phyloP scores from a whole-genome alignment of 2,113 vertebrate genomes.

The Panthera tigris region DNA sequence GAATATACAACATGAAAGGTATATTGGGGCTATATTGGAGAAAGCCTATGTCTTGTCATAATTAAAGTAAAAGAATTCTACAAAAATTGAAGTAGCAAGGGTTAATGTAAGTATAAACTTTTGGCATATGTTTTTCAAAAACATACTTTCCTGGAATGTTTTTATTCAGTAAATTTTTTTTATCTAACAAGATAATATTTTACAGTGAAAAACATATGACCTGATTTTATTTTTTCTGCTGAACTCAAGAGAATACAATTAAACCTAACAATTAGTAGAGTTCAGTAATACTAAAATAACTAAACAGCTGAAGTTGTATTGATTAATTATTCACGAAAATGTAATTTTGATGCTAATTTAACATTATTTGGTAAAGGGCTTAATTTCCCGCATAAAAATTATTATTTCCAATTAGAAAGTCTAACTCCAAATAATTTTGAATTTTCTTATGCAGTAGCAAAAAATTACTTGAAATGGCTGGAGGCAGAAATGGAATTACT shows the following conservation, averaged over 20 bases:
- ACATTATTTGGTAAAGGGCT: constrained; percentile 33
- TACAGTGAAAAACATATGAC: background rate
- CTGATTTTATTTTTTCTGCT: constrained; percentile 20
- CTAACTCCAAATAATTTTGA: constrained; percentile 35
- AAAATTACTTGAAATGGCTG: constrained; percentile 47
- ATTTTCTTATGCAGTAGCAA: constrained; percentile 21
- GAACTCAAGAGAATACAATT: constrained; percentile 29
- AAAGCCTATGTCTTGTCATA: constrained; percentile 17
- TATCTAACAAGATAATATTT: constrained; percentile 5
- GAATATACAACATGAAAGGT: background rate
- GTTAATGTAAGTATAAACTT: background rate
- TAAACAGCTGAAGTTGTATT: background rate
- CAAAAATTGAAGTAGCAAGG: background rate
- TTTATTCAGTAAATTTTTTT: constrained; percentile 22
- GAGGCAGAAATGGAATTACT: constrained; percentile 37
- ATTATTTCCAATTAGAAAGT: constrained; percentile 49
- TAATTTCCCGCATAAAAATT: constrained; percentile 56
- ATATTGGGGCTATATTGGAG: background rate
- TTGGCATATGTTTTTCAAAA: constrained; percentile 35
- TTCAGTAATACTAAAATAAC: constrained; percentile 12
- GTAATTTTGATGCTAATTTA: constrained; percentile 53
- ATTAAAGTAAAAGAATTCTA: constrained; percentile 13
- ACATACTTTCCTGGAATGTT: background rate
- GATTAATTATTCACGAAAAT: constrained; percentile 55
- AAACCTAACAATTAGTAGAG: constrained; percentile 32